Percentiles rank a stretch among this genome's conserved stretches.
Conservation (phyloP, 1,140 invertebrate species). For the Danaus melanippus region DNA sequence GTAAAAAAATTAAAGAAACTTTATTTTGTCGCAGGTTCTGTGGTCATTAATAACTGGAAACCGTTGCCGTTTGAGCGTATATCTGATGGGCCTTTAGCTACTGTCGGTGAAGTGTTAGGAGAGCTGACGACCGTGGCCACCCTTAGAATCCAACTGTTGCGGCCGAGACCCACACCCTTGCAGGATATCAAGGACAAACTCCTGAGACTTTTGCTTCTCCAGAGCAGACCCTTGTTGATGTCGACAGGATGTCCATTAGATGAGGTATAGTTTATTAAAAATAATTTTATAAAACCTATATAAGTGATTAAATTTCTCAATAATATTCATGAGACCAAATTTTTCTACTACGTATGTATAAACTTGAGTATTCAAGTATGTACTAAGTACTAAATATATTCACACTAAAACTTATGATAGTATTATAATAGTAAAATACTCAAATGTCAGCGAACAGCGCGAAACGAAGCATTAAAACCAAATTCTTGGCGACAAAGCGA, state of each 20-base stretch:
- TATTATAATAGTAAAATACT: slow-evolving; percentile 18
- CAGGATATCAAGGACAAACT: slow-evolving; percentile 95
- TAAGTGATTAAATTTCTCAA: too few species aligned
- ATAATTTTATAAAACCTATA: not conserved
- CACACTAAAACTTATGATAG: slow-evolving; percentile 3
- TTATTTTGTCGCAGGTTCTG: slow-evolving; percentile 75
- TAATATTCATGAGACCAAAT: not conserved
- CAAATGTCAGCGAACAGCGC: slow-evolving; percentile 51
- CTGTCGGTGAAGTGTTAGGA: slow-evolving; percentile 92
- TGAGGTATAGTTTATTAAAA: slow-evolving; percentile 76
- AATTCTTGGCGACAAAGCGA: slow-evolving; percentile 41
- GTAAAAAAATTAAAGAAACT: not conserved
- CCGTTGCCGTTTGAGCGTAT: slow-evolving; percentile 91
- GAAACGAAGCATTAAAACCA: slow-evolving; percentile 46
- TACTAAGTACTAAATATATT: slow-evolving; percentile 4
- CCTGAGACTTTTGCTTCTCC: slow-evolving; percentile 86
- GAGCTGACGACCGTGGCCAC: slow-evolving; percentile 93
- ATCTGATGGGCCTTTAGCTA: slow-evolving; percentile 86
- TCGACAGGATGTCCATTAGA: slow-evolving; percentile 93
- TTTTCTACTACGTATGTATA: not conserved
- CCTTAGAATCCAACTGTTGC: slow-evolving; percentile 89
- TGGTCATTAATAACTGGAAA: slow-evolving; percentile 96
- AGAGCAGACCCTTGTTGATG: slow-evolving; percentile 88
- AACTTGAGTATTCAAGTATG: not conserved
- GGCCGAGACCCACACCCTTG: slow-evolving; percentile 82